These are phyloP conservation scores for Hucho hucho DNA, from an alignment of 2,113 vertebrate genomes.

Conservation along the genomic window DNA sequence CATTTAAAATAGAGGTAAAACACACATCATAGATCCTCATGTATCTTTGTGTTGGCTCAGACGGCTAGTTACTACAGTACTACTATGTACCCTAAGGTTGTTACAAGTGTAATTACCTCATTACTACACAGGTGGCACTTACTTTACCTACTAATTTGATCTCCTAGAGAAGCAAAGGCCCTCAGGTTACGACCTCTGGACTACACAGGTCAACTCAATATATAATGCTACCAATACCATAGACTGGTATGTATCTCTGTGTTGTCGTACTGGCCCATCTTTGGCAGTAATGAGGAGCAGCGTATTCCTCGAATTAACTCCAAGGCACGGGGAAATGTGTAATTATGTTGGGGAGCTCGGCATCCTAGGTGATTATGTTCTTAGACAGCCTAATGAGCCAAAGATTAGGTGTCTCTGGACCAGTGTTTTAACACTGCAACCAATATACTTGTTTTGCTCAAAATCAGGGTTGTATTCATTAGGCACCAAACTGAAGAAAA, in stretches of 20 bases:
- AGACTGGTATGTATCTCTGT: not conserved
- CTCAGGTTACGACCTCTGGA: too few relatives aligned
- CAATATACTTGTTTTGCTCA: not conserved
- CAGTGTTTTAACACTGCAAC: conserved; percentile 15
- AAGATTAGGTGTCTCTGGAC: conserved; percentile 31
- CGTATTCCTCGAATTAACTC: conserved; percentile 32
- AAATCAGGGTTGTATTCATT: not conserved
- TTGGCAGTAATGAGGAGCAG: conserved; percentile 30
- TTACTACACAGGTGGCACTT: too few relatives aligned
- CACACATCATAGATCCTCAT: too few relatives aligned
- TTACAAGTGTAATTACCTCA: too few relatives aligned
- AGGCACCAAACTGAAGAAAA: too few relatives aligned
- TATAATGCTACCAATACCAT: too few relatives aligned
- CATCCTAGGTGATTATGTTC: conserved; percentile 23
- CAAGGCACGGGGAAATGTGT: conserved; percentile 31
- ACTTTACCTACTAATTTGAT: not conserved
- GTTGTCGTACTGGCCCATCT: conserved; percentile 14
- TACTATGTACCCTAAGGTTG: too few relatives aligned
- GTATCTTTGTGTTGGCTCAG: too few relatives aligned
- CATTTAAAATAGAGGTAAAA: not conserved
- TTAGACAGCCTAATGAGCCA: conserved; percentile 27
- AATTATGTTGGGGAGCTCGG: conserved; percentile 36
- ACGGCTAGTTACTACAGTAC: too few relatives aligned
- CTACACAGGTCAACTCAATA: too few relatives aligned
- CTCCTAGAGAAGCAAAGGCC: too few relatives aligned